Evolutionary conservation across 1,140 invertebrate species (phyloP).

Genomic region (Oryzaephilus surinamensis): DNA sequence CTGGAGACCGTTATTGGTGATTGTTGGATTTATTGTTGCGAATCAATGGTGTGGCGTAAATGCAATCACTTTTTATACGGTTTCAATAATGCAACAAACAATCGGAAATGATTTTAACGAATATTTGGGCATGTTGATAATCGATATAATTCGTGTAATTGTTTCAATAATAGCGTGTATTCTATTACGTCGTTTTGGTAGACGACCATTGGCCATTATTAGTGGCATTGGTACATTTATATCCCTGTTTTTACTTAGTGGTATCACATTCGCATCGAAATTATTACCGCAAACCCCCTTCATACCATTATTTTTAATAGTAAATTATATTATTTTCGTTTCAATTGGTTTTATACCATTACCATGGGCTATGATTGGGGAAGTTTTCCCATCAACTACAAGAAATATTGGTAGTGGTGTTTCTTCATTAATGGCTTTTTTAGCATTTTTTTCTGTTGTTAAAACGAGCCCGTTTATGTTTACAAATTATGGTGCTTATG

Average conservation of each 20-base stretch:
- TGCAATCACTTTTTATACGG: conserved; percentile 62
- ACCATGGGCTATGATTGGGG: conserved; percentile 59
- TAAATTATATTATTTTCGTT: conserved; percentile 46
- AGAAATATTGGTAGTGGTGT: conserved; percentile 50
- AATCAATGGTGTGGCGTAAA: conserved; percentile 55
- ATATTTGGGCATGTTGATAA: conserved; percentile 49
- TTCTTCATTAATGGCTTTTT: conserved; percentile 51
- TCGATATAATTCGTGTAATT: conserved; percentile 56
- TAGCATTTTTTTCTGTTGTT: conserved; percentile 57
- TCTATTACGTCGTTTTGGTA: conserved; percentile 45
- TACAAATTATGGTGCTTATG: conserved; percentile 42
- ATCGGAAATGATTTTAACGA: conserved; percentile 40
- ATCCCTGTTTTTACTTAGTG: conserved; percentile 38
- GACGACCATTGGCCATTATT: conserved; percentile 45
- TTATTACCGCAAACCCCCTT: not conserved
- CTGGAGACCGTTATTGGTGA: conserved; percentile 47
- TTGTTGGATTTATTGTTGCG: conserved; percentile 48
- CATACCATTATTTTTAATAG: conserved; percentile 40
- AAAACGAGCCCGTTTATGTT: conserved; percentile 57
- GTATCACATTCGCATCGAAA: conserved; percentile 20
- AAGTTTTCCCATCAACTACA: conserved; percentile 47
- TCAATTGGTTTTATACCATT: conserved; percentile 49
- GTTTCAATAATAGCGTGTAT: conserved; percentile 47
- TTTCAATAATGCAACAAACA: conserved; percentile 47
- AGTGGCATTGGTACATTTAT: conserved; percentile 46